Conservation (phyloP, 1,140 invertebrate genomes). For the Dinoponera quadriceps region DNA sequence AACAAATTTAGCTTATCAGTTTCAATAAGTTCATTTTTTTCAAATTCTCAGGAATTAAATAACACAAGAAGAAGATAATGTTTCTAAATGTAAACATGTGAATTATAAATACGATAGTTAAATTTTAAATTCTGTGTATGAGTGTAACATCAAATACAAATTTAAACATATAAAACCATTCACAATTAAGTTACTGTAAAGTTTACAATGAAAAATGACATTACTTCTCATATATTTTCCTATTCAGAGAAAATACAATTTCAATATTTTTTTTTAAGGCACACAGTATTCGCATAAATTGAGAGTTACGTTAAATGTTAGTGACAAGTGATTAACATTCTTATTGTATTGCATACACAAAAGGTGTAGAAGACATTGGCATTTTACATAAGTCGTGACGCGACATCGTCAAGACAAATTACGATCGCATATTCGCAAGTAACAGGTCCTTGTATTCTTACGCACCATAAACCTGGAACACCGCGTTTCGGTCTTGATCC, state of each 20-base stretch:
- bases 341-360: not conserved
- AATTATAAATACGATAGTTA: not conserved
- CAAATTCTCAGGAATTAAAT: not conserved
- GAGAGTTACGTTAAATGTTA: not conserved
- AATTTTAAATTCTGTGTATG: not conserved
- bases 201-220: no score
- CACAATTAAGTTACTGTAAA: no score
- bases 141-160: not conserved
- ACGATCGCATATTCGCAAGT: not conserved
- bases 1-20: no score
- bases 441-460: not conserved
- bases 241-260: not conserved
- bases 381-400: not conserved
- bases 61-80: not conserved
- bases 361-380: not conserved
- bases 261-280: not conserved
- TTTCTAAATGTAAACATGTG: constrained; percentile 16
- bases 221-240: not conserved
- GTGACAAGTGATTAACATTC: not conserved
- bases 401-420: not conserved
- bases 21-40: not conserved
- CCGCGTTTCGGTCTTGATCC: not conserved
- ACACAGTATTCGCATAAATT: not conserved
- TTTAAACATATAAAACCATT: not conserved
- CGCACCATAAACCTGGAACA: not conserved